A percentile compares a stretch with the other conserved stretches of the same genome.
Evolutionary conservation across 2,797 vertebrate species (phyloP).

Genomic region (Rhinatrema bivittatum): DNA sequence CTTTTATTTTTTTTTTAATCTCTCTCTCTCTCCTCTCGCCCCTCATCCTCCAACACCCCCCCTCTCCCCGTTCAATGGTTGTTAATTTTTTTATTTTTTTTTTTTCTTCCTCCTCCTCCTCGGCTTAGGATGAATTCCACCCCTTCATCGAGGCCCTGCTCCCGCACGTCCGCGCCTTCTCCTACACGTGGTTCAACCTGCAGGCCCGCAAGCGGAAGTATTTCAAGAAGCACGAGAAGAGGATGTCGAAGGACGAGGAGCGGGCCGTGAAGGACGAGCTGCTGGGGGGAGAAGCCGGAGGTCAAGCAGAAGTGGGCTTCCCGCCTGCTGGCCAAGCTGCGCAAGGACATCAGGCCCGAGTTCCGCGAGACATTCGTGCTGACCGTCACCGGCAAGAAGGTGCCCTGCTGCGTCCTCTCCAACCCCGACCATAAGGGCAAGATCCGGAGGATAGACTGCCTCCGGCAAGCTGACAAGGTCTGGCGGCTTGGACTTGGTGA

Average conservation of each 20-base stretch:
- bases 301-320: conserved; percentile 96
- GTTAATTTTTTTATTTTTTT: conserved; percentile 35
- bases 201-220: conserved; percentile 94
- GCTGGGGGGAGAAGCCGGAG: conserved; percentile 85
- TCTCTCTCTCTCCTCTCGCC: conserved; percentile 19
- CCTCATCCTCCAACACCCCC: no score
- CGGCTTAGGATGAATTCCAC: conserved; percentile 93
- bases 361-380: conserved; percentile 94
- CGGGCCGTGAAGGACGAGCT: conserved; percentile 90
- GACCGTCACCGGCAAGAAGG: conserved; percentile 89
- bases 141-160: conserved; percentile 93
- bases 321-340: conserved; percentile 86
- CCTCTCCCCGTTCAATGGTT: conserved; percentile 22
- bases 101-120: no score
- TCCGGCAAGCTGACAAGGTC: conserved; percentile 91
- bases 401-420: conserved; percentile 90
- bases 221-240: conserved; percentile 95
- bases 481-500: conserved; percentile 93
- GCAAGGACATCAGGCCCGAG: conserved; percentile 92
- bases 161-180: conserved; percentile 89
- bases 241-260: conserved; percentile 93
- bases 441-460: conserved; percentile 91
- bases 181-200: conserved; percentile 96
- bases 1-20: no score
- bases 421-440: conserved; percentile 95